Percentiles rank a stretch among this genome's conserved stretches.
phyloP scores from a whole-genome alignment of 64 coral and sea anemone species.

The Porites lutea region DNA sequence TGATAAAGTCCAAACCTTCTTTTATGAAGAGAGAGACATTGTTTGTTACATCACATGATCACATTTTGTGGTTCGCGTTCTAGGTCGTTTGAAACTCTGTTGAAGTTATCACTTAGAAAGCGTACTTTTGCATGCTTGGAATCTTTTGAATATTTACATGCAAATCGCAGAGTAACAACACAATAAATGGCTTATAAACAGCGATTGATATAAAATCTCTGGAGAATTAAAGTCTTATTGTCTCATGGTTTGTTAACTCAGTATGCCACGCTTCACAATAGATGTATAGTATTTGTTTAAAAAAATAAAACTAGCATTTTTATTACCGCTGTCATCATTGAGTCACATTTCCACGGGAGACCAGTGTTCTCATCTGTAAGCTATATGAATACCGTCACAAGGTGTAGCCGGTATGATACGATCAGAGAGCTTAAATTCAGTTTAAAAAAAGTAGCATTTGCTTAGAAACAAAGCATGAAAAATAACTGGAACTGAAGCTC shows the following conservation, averaged over 20 bases:
- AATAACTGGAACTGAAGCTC: too few species aligned
- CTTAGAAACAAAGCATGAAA: too few species aligned
- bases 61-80: neutral
- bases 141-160: conserved; percentile 2
- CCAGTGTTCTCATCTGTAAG: too few species aligned
- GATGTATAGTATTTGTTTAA: neutral
- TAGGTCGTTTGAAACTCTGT: neutral
- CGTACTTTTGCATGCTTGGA: conserved; percentile 13
- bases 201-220: neutral
- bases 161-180: neutral
- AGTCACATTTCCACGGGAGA: too few species aligned
- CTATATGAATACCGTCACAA: too few species aligned
- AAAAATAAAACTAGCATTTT: too few species aligned
- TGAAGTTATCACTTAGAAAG: neutral
- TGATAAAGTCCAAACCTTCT: neutral
- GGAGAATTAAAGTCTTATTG: neutral
- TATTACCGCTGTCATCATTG: too few species aligned
- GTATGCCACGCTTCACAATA: neutral
- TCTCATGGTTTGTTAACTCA: neutral
- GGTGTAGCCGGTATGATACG: too few species aligned
- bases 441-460: too few species aligned
- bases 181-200: neutral
- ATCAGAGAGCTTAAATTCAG: too few species aligned
- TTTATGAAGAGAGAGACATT: neutral
- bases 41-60: neutral